Percentiles rank a stretch among this genome's conserved stretches.
These are phyloP conservation scores for Eristalinus aeneus DNA, from an alignment of 2,888 invertebrate genomes.

Conservation along the genomic window DNA sequence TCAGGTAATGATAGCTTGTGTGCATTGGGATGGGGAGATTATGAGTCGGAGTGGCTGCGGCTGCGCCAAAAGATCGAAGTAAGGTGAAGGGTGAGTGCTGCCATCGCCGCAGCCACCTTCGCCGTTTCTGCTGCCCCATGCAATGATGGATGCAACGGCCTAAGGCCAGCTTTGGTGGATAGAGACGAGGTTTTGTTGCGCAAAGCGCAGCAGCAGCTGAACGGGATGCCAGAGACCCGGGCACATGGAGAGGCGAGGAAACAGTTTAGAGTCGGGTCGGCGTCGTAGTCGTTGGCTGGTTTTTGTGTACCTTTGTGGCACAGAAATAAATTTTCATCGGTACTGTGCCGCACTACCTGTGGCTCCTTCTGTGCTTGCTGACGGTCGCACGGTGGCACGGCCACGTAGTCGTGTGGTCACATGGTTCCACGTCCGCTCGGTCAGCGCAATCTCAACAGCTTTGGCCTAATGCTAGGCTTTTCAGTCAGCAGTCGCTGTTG, in stretches of 20 bases:
- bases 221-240: constrained; percentile 30
- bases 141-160: constrained; percentile 67
- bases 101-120: constrained; percentile 22
- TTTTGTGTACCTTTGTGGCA: constrained; percentile 46
- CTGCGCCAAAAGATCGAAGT: constrained; percentile 53
- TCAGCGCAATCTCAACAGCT: constrained; percentile 62
- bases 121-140: neutral
- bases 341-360: neutral
- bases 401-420: neutral
- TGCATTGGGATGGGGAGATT: constrained; percentile 49
- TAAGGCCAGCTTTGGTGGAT: constrained; percentile 33
- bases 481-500: constrained; percentile 62
- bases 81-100: constrained; percentile 68
- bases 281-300: neutral
- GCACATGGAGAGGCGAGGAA: neutral
- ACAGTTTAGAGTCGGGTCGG: constrained; percentile 23
- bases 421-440: constrained; percentile 44
- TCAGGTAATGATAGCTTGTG: constrained; percentile 51
- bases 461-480: constrained; percentile 64
- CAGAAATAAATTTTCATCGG: constrained; percentile 57
- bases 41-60: constrained; percentile 21
- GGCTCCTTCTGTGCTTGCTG: neutral
- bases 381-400: neutral
- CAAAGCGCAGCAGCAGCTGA: constrained; percentile 1
- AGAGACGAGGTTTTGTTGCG: constrained; percentile 51